phyloP scores from a whole-genome alignment of 2,113 vertebrate species.

The Pygoscelis adeliae region DNA sequence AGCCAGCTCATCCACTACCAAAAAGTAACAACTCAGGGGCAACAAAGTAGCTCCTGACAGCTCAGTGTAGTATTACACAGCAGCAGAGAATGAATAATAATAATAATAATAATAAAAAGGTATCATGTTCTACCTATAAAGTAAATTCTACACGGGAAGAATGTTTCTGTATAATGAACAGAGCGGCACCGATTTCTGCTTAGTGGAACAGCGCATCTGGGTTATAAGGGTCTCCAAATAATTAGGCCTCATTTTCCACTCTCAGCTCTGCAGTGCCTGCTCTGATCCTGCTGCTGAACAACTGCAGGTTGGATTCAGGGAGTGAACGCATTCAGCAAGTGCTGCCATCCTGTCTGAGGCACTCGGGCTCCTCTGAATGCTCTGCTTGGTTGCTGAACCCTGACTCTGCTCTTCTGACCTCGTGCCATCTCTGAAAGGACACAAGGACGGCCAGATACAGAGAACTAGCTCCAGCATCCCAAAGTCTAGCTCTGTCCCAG shows the following conservation, averaged over 20 bases:
- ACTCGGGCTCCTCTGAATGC: neutral
- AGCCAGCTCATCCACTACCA: neutral
- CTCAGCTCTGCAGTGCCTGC: neutral
- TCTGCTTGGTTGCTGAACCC: neutral
- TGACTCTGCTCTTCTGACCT: neutral
- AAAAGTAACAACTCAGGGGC: neutral
- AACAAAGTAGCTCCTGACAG: neutral
- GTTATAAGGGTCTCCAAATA: neutral
- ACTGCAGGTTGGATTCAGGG: neutral
- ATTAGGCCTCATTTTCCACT: neutral
- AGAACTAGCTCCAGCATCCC: neutral
- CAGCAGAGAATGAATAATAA: neutral
- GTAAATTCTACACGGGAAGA: neutral
- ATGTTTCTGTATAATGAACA: neutral
- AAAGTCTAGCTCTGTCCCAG: neutral
- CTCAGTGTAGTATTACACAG: neutral
- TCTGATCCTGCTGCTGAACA: neutral
- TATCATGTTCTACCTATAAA: neutral
- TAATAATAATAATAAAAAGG: neutral
- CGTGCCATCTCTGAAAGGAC: neutral
- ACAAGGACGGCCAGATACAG: neutral
- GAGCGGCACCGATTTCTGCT: accelerated
- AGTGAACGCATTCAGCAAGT: accelerated
- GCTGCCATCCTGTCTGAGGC: neutral
- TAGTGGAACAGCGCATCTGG: neutral